Percentiles rank a stretch among this genome's conserved stretches.
These are phyloP conservation scores for Cyclophora punctaria DNA, from an alignment of 2,888 invertebrate species.

Conservation along the genomic window DNA sequence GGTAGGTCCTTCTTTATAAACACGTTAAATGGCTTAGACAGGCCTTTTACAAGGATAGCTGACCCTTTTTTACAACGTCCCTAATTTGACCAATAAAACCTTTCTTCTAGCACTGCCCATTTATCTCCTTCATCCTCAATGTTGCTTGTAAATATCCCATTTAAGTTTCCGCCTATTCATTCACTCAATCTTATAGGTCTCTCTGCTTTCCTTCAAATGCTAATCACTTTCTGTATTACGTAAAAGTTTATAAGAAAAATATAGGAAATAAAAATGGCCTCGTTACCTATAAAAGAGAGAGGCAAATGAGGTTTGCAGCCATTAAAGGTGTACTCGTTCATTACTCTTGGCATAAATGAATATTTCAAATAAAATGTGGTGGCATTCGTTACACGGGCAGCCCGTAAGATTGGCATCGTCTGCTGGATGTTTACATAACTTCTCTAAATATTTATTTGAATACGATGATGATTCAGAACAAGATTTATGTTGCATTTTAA, in stretches of 20 bases:
- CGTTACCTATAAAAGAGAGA: slow-evolving; percentile 27
- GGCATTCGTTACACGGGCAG: slow-evolving; percentile 2
- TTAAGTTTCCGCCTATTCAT: slow-evolving; percentile 14
- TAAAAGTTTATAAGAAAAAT: slow-evolving; percentile 8
- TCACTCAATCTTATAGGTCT: slow-evolving; percentile 1
- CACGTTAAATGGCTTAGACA: too few relatives aligned
- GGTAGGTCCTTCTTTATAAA: too few relatives aligned
- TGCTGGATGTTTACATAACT: neutral
- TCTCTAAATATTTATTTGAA: slow-evolving; percentile 3
- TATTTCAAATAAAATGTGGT: slow-evolving; percentile 24
- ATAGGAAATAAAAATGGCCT: slow-evolving; percentile 22
- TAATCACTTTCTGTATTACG: neutral
- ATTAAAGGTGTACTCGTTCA: slow-evolving; percentile 36
- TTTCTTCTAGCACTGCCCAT: slow-evolving; percentile 9
- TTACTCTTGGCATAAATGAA: slow-evolving; percentile 26
- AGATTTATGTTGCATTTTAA: too few relatives aligned
- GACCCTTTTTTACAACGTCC: slow-evolving; percentile 14
- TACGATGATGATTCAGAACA: neutral
- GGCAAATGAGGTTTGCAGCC: slow-evolving; percentile 31
- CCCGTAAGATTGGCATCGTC: too few relatives aligned
- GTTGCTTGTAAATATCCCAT: slow-evolving; percentile 11
- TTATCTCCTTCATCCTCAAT: slow-evolving; percentile 13
- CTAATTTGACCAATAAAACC: slow-evolving; percentile 11
- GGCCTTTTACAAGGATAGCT: slow-evolving; percentile 4
- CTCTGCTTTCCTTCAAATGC: slow-evolving; percentile 2